A percentile compares a stretch with the other conserved stretches of the same genome.
Conservation (phyloP, 2,888 invertebrate genomes). For the Brachycybe producta region DNA sequence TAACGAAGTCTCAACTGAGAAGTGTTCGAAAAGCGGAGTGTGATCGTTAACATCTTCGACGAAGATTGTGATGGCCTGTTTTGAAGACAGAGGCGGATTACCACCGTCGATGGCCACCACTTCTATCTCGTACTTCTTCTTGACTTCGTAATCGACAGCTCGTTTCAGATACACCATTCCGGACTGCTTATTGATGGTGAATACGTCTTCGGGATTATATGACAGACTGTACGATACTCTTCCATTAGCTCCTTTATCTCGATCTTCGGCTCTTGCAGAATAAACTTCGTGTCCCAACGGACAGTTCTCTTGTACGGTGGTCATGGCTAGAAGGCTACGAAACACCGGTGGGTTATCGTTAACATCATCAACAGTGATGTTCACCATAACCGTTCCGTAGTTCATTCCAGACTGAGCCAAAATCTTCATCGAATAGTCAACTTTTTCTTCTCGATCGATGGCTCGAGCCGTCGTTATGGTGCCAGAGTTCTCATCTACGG, state of each 20-base stretch:
- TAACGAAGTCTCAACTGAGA: conserved; percentile 82
- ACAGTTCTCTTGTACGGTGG: conserved; percentile 69
- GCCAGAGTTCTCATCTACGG: conserved; percentile 65
- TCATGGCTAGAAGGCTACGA: conserved; percentile 57
- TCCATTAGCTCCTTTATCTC: conserved; percentile 79
- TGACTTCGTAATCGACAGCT: conserved; percentile 31
- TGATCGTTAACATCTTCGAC: conserved; percentile 89
- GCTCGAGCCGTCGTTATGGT: conserved; percentile 59
- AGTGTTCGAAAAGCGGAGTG: conserved; percentile 83
- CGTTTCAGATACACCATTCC: conserved; percentile 79
- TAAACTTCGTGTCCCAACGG: conserved; percentile 89
- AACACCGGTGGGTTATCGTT: conserved; percentile 86
- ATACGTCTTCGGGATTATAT: conserved; percentile 64
- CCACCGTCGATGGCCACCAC: conserved; percentile 78
- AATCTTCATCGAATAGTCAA: conserved; percentile 63
- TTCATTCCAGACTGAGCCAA: conserved; percentile 61
- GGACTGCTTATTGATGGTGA: conserved; percentile 68
- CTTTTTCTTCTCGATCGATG: conserved; percentile 69
- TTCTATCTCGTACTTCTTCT: conserved; percentile 44
- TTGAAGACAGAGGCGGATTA: conserved; percentile 51
- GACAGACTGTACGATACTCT: conserved; percentile 66
- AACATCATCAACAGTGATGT: conserved; percentile 66
- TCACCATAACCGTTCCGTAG: conserved; percentile 64
- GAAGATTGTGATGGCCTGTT: conserved; percentile 54
- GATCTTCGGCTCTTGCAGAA: conserved; percentile 71